Conservation (phyloP, 1,140 invertebrate species). For the Penaeus chinensis region DNA sequence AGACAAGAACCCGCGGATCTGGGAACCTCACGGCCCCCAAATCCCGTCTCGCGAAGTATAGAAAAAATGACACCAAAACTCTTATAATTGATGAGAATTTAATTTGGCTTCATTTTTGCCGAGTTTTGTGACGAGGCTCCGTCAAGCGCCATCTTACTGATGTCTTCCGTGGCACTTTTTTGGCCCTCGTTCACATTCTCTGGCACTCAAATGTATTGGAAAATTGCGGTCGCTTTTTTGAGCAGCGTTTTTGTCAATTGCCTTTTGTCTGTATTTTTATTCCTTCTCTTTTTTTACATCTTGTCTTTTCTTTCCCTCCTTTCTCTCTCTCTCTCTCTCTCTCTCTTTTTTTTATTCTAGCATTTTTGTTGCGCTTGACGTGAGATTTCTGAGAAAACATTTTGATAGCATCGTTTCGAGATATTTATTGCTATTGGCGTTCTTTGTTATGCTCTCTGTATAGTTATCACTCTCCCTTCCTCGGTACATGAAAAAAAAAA, state of each 20-base stretch:
- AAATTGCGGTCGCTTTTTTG: constrained; percentile 33
- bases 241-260: too few species aligned
- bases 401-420: too few species aligned
- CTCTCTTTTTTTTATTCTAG: background rate
- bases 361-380: too few species aligned
- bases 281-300: background rate
- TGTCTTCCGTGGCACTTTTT: constrained; percentile 5
- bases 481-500: background rate
- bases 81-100: constrained; percentile 59
- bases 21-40: background rate
- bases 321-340: background rate
- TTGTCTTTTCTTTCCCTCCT: background rate
- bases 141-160: constrained; percentile 47
- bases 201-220: constrained; percentile 48
- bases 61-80: constrained; percentile 34
- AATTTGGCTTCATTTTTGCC: constrained; percentile 47
- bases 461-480: too few species aligned
- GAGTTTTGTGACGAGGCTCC: constrained; percentile 28
- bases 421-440: too few species aligned
- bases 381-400: too few species aligned
- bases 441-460: too few species aligned
- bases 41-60: background rate
- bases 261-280: background rate
- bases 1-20: too few species aligned
- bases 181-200: background rate